These are phyloP conservation scores for Venturia canescens DNA, from an alignment of 1,140 invertebrate genomes.

Conservation along the genomic window DNA sequence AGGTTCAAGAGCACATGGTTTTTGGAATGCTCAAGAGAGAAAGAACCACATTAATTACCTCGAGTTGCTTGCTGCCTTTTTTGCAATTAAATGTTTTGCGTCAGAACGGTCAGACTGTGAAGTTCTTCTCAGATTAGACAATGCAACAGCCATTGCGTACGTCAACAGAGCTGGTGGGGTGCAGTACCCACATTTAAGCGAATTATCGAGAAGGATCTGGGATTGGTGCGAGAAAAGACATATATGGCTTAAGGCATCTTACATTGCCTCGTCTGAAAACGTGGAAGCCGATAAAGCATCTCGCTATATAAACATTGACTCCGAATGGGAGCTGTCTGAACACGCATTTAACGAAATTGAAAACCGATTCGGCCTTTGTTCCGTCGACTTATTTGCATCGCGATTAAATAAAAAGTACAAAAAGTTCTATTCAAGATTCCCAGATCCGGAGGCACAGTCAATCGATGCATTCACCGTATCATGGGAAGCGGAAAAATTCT, in stretches of 20 bases:
- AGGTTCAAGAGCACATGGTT: not conserved
- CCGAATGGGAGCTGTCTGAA: slow-evolving; percentile 37
- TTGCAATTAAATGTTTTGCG: slow-evolving; percentile 26
- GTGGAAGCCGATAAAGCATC: slow-evolving; percentile 16
- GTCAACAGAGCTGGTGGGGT: slow-evolving; percentile 16
- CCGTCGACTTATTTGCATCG: slow-evolving; percentile 48
- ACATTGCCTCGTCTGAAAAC: slow-evolving; percentile 3
- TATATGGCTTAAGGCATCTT: slow-evolving; percentile 14
- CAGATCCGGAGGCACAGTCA: slow-evolving; percentile 31
- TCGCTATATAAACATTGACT: slow-evolving; percentile 6
- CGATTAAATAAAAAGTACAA: slow-evolving; percentile 39
- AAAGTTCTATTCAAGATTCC: slow-evolving; percentile 34
- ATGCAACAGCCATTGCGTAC: not conserved
- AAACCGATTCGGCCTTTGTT: slow-evolving; percentile 26
- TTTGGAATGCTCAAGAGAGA: slow-evolving; percentile 2
- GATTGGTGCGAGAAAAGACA: not conserved
- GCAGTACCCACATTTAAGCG: not conserved
- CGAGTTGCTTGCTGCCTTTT: slow-evolving; percentile 18
- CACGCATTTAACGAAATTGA: slow-evolving; percentile 28
- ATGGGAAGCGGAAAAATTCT: slow-evolving; percentile 21
- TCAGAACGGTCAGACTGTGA: not conserved
- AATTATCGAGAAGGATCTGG: slow-evolving; percentile 21
- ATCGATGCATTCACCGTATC: slow-evolving; percentile 47
- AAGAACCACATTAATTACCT: slow-evolving; percentile 24
- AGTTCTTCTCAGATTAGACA: slow-evolving; percentile 9